A percentile compares a stretch with the other conserved stretches of the same genome.
phyloP scores from a whole-genome alignment of 2,888 invertebrate species.

The Hydroisotoma schaefferi region DNA sequence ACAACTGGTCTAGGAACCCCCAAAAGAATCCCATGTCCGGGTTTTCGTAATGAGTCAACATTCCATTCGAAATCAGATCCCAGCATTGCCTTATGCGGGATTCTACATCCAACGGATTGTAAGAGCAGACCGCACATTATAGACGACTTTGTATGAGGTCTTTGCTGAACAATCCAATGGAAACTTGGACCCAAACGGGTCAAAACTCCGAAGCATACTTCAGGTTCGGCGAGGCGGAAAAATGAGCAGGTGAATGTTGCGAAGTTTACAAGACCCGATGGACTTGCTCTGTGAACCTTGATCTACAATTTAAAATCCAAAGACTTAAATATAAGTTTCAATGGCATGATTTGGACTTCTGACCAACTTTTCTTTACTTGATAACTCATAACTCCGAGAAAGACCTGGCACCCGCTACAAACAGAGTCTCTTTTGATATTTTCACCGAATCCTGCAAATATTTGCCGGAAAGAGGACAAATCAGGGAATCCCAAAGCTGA shows the following conservation, averaged over 20 bases:
- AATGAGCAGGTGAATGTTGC: conserved; percentile 28
- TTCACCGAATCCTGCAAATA: conserved; percentile 27
- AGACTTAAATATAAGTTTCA: too few relatives aligned
- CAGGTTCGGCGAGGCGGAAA: conserved; percentile 29
- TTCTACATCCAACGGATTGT: conserved; percentile 41
- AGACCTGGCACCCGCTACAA: conserved; percentile 37
- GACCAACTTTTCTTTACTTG: conserved; percentile 21
- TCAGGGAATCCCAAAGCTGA: conserved; percentile 27
- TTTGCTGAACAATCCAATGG: conserved; percentile 60
- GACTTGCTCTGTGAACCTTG: neutral
- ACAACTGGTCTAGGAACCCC: neutral
- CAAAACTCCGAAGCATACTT: conserved; percentile 39
- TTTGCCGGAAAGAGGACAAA: conserved; percentile 29
- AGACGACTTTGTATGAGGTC: conserved; percentile 57
- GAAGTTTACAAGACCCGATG: conserved; percentile 19
- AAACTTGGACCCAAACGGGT: conserved; percentile 49
- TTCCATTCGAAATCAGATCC: conserved; percentile 38
- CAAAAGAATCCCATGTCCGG: neutral
- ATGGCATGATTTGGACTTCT: neutral
- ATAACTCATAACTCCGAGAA: conserved; percentile 30
- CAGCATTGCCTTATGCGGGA: neutral
- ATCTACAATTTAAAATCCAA: conserved; percentile 5
- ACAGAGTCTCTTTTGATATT: conserved; percentile 26
- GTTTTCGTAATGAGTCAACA: conserved; percentile 21
- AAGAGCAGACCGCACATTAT: conserved; percentile 59